Base-by-base conservation (phyloP, 2,888 invertebrate genomes). In the Acronicta psi region DNA sequence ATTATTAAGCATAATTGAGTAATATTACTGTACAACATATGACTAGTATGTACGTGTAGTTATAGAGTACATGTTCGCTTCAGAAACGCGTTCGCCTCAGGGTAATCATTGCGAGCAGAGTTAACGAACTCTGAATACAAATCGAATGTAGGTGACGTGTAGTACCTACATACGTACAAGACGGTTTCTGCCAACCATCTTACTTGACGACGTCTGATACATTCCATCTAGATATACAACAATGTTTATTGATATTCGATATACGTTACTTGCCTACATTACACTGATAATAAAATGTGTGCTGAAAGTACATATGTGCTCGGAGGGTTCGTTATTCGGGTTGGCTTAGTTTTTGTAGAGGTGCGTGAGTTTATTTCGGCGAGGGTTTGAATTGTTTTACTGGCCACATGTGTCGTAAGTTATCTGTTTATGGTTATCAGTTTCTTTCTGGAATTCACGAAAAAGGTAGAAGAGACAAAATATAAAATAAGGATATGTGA, bases 91-190 rank as follows among this genome's bases (percentile, higher is more conserved):
- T 75, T 75, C 73, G 85, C 87, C 88, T 84, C 76, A 64, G 82
- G 88, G 83, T 81, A 84, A 87, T 88, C 85, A 86, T 83, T 83
- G 84, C 75, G 79, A 79, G 75, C 73, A 61, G 85, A 89, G 88
- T 82, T 89, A 89, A 90, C 89, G 89, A 90, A 90, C 89, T 87
- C 84, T 77, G 85, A 84, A 88, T 86, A 88, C 86, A 89, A 88
- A 89, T 90, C 83, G 85, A 88, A 88, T 89, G 70, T 87, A 75
- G 79, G 79, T 76, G 74, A 77, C 71, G 76, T 73, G 69, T 66
- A 60, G 64, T 56, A 68, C 47, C 9, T 49, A 55, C 53, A 36
- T 60, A 63, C 51, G 61, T 54, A 70, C 56, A 57, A 34, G 34
- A 63, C 53, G 49, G 56, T 42, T 59, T 56, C 53, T 40, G 43